phyloP scores from a whole-genome alignment of 2,797 vertebrate species.

The Apogon hyalosoma region DNA sequence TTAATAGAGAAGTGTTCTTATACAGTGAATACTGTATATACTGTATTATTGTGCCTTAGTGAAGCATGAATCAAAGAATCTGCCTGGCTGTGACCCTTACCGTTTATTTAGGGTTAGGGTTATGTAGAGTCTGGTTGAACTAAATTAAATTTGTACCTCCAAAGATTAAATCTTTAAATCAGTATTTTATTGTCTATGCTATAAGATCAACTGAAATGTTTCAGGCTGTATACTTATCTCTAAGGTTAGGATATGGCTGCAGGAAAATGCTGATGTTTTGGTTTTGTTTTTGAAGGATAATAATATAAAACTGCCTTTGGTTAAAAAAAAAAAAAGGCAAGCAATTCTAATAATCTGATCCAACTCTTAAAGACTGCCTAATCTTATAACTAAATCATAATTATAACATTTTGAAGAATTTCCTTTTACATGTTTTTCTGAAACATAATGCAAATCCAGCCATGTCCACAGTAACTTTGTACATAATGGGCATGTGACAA shows the following conservation, averaged over 20 bases:
- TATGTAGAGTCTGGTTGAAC: conserved; percentile 10
- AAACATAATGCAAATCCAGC: conserved; percentile 60
- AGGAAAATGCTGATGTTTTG: conserved; percentile 11
- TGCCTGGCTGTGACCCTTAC: conserved; percentile 4
- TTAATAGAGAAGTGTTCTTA: conserved; percentile 18
- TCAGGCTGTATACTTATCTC: conserved; percentile 1
- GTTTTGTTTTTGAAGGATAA: conserved; percentile 42
- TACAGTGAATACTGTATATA: conserved; percentile 32
- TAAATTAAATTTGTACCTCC: conserved; percentile 23
- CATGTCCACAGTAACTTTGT: conserved; percentile 70
- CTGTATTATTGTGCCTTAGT: conserved; percentile 66
- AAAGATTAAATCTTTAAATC: conserved; percentile 55
- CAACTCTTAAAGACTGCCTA: conserved; percentile 26
- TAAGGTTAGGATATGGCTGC: conserved; percentile 14
- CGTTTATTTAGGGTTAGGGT: conserved; percentile 11
- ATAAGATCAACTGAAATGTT: conserved; percentile 12
- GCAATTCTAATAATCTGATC: conserved; percentile 35
- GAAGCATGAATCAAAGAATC: conserved; percentile 37
- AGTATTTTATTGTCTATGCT: conserved; percentile 26
- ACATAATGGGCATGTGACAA: conserved; percentile 70
- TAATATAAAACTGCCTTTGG: neutral
- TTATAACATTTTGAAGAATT: conserved; percentile 31
- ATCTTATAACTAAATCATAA: conserved; percentile 32
- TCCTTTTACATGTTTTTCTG: conserved; percentile 41
- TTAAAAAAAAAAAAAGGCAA: conserved; percentile 4